Conservation (phyloP, 2,113 vertebrate genomes). For the Geococcyx californianus region DNA sequence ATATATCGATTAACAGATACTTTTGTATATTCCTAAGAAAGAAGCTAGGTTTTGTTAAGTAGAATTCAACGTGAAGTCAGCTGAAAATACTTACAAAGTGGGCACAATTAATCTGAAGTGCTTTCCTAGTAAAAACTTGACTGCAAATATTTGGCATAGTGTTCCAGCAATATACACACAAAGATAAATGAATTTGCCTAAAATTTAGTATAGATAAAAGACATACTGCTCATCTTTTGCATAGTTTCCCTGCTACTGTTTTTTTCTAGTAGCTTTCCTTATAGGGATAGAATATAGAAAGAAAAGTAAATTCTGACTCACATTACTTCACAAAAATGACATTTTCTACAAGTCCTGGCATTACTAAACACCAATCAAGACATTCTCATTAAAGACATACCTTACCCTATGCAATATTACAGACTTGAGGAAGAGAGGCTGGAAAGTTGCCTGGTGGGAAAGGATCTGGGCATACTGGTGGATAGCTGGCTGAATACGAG, state of each 20-base stretch:
- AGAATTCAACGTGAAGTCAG: not conserved
- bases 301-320: slow-evolving; percentile 9
- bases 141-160: slow-evolving; percentile 8
- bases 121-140: not conserved
- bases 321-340: not conserved
- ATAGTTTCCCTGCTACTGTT: slow-evolving; percentile 10
- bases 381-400: not conserved
- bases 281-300: slow-evolving; percentile 16
- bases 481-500: no score
- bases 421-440: no score
- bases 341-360: not conserved
- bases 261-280: slow-evolving; percentile 33
- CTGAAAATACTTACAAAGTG: not conserved
- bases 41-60: not conserved
- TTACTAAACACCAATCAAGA: not conserved
- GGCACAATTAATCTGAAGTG: not conserved
- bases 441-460: no score
- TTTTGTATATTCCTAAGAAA: not conserved
- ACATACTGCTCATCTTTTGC: slow-evolving; percentile 15
- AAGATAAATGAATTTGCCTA: not conserved
- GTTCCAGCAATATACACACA: not conserved
- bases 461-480: no score
- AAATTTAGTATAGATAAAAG: slow-evolving; percentile 21
- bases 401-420: no score
- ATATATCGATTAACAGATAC: not conserved